A percentile compares a stretch with the other conserved stretches of the same genome.
Evolutionary conservation across 2,888 invertebrate species (phyloP).

Genomic region (Blera fallax): DNA sequence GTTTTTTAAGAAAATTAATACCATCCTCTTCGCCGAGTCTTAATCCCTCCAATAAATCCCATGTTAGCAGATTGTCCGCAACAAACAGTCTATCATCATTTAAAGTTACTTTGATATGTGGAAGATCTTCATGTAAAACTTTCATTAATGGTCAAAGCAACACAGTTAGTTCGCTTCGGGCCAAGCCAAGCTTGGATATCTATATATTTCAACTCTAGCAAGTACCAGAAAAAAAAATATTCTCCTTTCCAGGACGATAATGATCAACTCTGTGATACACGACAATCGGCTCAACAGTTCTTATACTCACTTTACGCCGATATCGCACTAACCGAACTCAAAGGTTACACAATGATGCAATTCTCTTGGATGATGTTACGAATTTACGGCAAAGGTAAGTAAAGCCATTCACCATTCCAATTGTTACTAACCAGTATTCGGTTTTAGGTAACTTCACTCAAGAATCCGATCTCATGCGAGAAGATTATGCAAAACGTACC

Average conservation of each 20-base stretch:
- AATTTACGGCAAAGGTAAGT: slow-evolving; percentile 88
- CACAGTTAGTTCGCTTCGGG: too few relatives aligned
- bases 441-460: slow-evolving; percentile 87
- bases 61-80: too few relatives aligned
- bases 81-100: too few relatives aligned
- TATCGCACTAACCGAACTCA: slow-evolving; percentile 91
- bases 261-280: slow-evolving; percentile 86
- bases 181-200: too few relatives aligned
- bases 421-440: background rate
- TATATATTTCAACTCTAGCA: too few relatives aligned
- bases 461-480: slow-evolving; percentile 87
- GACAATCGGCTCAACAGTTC: slow-evolving; percentile 91
- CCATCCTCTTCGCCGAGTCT: too few relatives aligned
- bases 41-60: too few relatives aligned
- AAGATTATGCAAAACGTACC: slow-evolving; percentile 86
- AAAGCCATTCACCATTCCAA: background rate
- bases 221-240: too few relatives aligned
- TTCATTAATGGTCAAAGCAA: too few relatives aligned
- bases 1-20: too few relatives aligned
- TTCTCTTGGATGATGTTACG: slow-evolving; percentile 93
- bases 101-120: too few relatives aligned
- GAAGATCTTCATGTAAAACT: too few relatives aligned
- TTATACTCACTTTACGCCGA: slow-evolving; percentile 91
- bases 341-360: slow-evolving; percentile 94
- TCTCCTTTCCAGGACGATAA: slow-evolving; percentile 86